Evolutionary conservation across 2,113 vertebrate genomes (phyloP), one percentile per base, ranked within the genome.

Genomic region (Perccottus glenii): DNA sequence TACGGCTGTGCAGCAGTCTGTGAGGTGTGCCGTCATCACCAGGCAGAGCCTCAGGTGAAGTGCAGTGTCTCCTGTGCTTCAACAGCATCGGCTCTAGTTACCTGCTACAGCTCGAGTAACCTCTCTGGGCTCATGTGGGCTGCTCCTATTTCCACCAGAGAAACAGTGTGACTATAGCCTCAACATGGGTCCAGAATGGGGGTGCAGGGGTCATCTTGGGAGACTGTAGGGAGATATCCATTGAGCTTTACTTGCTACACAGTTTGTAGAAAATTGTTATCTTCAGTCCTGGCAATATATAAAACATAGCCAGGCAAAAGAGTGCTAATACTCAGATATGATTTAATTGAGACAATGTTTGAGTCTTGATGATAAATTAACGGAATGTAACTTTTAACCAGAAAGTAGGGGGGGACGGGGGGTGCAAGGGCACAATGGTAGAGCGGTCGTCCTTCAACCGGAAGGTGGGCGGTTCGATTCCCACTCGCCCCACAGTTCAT

Each of bases 51-150:
- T 78, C 64, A 19, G 73, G 76, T 78, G 60, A 67, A 80, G 57
- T 38, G 11, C 63, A 59, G 61, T 59, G 53, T 65, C 72, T 70
- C 70, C 44, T 48, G 72, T 47, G 60, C 73, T 65, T 70, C 53
- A 70, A 66, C 65, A 49, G 80, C 44, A 74, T 65, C 77, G 46
- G 72, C 76, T 92, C 85, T 58, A 50, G 85, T 93, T 92, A 90
- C 92, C 82, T 76, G 38, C 6, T 40, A 43, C 36, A 71, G 84
- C 83, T 92, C 85, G 16, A 73, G 73, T 92, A 58, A 80, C 89
- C 40, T 44, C 38, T 58, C 32, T 2, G 50, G 60, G 75, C 78
- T 90, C 88, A 72, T 63, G 61, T 85, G 75, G 66, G 45, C 69
- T 19, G 48, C 70, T 91, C 79, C 46, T 81, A 57, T 91, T 88